These are phyloP conservation scores for Thrips palmi DNA, from an alignment of 1,140 invertebrate species.

Conservation along the genomic window DNA sequence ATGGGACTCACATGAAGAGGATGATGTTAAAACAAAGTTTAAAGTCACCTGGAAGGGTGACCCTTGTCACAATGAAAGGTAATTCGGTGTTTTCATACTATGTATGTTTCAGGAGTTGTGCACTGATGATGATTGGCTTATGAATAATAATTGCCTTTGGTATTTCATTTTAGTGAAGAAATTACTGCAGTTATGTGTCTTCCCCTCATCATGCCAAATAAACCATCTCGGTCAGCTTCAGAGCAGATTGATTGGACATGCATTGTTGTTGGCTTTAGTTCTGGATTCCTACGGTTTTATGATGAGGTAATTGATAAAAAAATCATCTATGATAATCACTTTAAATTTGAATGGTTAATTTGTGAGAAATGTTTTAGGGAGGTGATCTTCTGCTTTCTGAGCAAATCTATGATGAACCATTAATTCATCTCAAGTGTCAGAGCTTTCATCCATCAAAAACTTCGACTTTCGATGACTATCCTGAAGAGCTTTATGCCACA, in stretches of 20 bases:
- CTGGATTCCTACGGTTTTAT: constrained; percentile 73
- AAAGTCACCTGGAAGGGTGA: constrained; percentile 25
- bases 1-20: constrained; percentile 29
- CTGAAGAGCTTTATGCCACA: constrained; percentile 70
- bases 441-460: constrained; percentile 39
- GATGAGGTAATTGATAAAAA: constrained; percentile 47
- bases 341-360: not conserved
- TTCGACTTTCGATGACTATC: constrained; percentile 31
- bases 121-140: not conserved
- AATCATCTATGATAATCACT: too few relatives aligned
- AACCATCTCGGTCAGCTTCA: constrained; percentile 35
- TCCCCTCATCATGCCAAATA: constrained; percentile 46
- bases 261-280: constrained; percentile 67
- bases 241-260: constrained; percentile 85
- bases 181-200: constrained; percentile 36
- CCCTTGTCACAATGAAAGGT: constrained; percentile 23
- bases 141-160: constrained; percentile 1
- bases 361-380: constrained; percentile 27
- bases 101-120: not conserved
- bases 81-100: constrained; percentile 15
- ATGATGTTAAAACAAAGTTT: constrained; percentile 29
- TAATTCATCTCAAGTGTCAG: constrained; percentile 64
- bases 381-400: constrained; percentile 66
- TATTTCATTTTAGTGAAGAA: constrained; percentile 27
- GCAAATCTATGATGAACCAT: constrained; percentile 63